Conservation (phyloP, 2,888 invertebrate genomes). For the Eilema griseolum region DNA sequence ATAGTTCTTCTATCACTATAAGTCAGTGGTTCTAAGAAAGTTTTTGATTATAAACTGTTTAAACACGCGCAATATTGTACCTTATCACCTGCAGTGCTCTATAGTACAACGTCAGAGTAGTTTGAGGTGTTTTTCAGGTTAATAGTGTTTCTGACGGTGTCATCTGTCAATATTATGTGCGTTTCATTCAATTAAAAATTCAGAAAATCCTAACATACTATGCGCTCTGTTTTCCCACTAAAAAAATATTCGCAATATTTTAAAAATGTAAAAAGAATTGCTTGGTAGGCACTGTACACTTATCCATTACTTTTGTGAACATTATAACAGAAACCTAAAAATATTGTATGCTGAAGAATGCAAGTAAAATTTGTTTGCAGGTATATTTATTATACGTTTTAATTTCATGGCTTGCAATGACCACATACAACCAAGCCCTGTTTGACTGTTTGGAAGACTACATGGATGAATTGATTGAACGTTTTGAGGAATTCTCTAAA, state of each 20-base stretch:
- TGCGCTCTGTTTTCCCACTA: slow-evolving; percentile 74
- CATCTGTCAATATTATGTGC: slow-evolving; percentile 52
- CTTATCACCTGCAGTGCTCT: not conserved
- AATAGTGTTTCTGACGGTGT: slow-evolving; percentile 12
- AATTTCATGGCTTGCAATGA: slow-evolving; percentile 62
- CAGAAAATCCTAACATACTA: slow-evolving; percentile 68
- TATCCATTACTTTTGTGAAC: not conserved
- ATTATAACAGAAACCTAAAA: not conserved
- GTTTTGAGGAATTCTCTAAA: slow-evolving; percentile 69
- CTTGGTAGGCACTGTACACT: slow-evolving; percentile 70
- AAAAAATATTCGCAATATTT: slow-evolving; percentile 78
- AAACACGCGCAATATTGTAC: not conserved
- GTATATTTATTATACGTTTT: slow-evolving; percentile 79
- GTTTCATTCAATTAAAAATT: slow-evolving; percentile 54
- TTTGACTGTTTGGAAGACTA: slow-evolving; percentile 61
- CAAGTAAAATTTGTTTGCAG: slow-evolving; percentile 48
- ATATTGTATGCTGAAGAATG: not conserved
- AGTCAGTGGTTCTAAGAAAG: not conserved
- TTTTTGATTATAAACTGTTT: not conserved
- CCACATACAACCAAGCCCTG: slow-evolving; percentile 50
- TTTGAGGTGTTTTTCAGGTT: not conserved
- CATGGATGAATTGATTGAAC: slow-evolving; percentile 66
- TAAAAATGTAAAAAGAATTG: slow-evolving; percentile 81
- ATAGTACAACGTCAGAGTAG: not conserved
- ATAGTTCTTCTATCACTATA: not conserved